Evolutionary conservation across 2,797 vertebrate species (phyloP).

Genomic region (Cebuella pygmaea): DNA sequence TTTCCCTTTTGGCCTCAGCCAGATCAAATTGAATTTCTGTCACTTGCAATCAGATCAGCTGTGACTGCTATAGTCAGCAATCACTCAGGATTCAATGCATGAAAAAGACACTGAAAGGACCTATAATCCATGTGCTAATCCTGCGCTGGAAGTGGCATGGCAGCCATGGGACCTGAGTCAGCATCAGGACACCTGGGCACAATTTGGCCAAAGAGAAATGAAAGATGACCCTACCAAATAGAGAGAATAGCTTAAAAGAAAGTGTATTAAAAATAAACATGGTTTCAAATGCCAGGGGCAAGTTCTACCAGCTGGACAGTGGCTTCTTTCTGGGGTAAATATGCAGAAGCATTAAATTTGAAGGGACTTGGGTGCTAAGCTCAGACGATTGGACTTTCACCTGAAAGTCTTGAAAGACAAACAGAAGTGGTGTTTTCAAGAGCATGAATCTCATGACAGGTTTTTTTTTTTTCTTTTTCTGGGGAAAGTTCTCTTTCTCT

Average conservation of each 20-base stretch:
- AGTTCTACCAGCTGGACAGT: neutral
- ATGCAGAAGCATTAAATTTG: neutral
- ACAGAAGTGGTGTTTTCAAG: neutral
- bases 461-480: conserved; percentile 32
- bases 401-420: neutral
- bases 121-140: neutral
- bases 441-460: neutral
- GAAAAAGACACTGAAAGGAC: neutral
- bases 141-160: neutral
- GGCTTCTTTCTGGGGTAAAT: neutral
- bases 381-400: neutral
- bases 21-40: conserved; percentile 27
- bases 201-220: neutral
- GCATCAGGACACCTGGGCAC: neutral
- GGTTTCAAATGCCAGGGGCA: neutral
- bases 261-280: neutral
- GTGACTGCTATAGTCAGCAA: neutral
- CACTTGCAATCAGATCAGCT: neutral
- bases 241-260: neutral
- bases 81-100: neutral
- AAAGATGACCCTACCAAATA: neutral
- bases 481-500: neutral
- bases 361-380: neutral
- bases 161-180: too few species aligned
- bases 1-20: neutral